Evolutionary conservation across 1,140 invertebrate genomes (phyloP).

Genomic region (Dendroctonus ponderosae): DNA sequence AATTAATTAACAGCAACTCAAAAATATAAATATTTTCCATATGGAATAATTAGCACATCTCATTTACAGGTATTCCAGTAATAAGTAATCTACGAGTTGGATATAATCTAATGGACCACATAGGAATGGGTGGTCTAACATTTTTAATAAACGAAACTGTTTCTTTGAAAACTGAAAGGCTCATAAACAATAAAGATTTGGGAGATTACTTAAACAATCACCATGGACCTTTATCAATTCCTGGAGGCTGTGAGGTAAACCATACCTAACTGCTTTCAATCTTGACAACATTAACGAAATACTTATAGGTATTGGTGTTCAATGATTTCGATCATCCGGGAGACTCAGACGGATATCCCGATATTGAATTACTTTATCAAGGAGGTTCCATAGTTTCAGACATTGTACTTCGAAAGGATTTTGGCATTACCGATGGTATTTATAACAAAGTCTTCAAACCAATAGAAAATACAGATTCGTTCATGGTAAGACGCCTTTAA

Average conservation of each 20-base stretch:
- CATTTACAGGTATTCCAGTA: conserved; percentile 55
- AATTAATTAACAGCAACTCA: too few species aligned
- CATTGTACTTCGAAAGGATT: conserved; percentile 50
- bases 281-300: conserved; percentile 52
- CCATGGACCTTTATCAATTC: conserved; percentile 69
- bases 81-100: conserved; percentile 74
- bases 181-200: conserved; percentile 44
- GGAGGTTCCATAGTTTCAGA: conserved; percentile 51
- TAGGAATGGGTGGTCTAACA: conserved; percentile 66
- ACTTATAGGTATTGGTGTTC: conserved; percentile 34
- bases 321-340: conserved; percentile 53
- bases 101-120: conserved; percentile 77
- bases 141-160: conserved; percentile 61
- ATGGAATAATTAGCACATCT: too few species aligned
- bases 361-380: conserved; percentile 72
- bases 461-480: conserved; percentile 43
- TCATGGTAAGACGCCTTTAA: conserved; percentile 38
- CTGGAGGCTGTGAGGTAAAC: conserved; percentile 73
- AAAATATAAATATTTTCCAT: too few species aligned
- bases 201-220: conserved; percentile 55
- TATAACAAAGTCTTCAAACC: conserved; percentile 49
- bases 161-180: conserved; percentile 40
- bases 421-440: conserved; percentile 49
- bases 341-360: conserved; percentile 64
- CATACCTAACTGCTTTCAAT: neutral